Conservation (phyloP, 2,797 vertebrate species). For the Lates japonicus region DNA sequence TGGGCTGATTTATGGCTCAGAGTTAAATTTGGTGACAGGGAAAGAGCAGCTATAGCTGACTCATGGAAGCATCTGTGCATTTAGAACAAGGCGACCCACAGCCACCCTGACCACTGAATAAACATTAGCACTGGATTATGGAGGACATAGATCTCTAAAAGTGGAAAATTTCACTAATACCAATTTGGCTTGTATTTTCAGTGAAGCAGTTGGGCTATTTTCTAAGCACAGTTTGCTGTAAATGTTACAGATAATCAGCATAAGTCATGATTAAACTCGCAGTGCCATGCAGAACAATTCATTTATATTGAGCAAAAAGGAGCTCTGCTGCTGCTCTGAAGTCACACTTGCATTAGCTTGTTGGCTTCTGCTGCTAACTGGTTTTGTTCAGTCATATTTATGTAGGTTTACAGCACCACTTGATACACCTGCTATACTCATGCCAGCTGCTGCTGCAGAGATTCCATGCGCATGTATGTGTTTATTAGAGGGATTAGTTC, state of each 20-base stretch:
- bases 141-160: slow-evolving; percentile 18
- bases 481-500: background rate
- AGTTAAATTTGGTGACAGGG: background rate
- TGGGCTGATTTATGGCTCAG: slow-evolving; percentile 1
- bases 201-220: background rate
- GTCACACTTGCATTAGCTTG: slow-evolving; percentile 46
- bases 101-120: slow-evolving; percentile 1
- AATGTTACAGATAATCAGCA: slow-evolving; percentile 51
- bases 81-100: slow-evolving; percentile 3
- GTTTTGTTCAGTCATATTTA: background rate
- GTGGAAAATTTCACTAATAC: background rate
- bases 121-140: slow-evolving; percentile 14
- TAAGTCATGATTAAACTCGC: slow-evolving; percentile 33
- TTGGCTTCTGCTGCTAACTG: slow-evolving; percentile 26
- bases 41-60: background rate
- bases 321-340: slow-evolving; percentile 22
- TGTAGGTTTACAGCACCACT: background rate
- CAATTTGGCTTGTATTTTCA: slow-evolving; percentile 12
- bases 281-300: slow-evolving; percentile 5
- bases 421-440: background rate
- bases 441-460: background rate
- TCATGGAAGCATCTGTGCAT: background rate
- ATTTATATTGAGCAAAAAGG: slow-evolving; percentile 29
- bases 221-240: slow-evolving; percentile 9
- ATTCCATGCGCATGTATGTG: background rate